Percentiles rank a stretch among this genome's conserved stretches.
Conservation (phyloP, 23 tunicate genomes). For the Phallusia fumigata region DNA sequence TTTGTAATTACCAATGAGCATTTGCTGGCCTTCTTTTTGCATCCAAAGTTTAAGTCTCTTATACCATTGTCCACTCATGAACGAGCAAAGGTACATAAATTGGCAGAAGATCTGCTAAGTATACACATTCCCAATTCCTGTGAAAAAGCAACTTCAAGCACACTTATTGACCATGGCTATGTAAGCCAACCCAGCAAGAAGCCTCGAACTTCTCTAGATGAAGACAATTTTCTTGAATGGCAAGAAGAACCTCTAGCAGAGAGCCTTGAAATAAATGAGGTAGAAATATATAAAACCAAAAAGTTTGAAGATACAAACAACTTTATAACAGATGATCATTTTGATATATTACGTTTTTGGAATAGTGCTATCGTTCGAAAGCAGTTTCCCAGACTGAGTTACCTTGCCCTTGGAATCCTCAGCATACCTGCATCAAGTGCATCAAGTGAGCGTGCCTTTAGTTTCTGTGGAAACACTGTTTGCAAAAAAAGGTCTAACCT, state of each 20-base stretch:
- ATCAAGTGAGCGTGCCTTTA: constrained; percentile 25
- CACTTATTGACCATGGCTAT: no score
- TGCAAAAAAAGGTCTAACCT: constrained; percentile 23
- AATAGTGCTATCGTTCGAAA: background rate
- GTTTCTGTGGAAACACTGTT: constrained; percentile 21
- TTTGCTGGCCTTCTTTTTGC: no score
- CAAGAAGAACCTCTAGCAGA: background rate
- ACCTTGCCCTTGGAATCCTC: constrained; percentile 26
- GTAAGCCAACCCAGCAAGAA: no score
- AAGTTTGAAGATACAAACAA: background rate
- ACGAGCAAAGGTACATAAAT: no score
- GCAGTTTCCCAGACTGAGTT: constrained; percentile 23
- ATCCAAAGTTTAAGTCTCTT: no score
- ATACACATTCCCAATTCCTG: no score
- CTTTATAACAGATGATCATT: background rate
- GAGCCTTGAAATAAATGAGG: background rate
- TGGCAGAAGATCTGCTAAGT: no score
- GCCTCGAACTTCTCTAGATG: background rate
- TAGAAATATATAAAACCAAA: background rate
- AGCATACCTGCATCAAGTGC: constrained; percentile 31
- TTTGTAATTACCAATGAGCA: background rate
- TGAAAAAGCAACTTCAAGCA: no score
- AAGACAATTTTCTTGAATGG: constrained; percentile 9
- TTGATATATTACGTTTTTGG: background rate
- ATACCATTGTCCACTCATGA: no score